Evolutionary conservation across 2,113 vertebrate genomes (phyloP).

Genomic region (Acinonyx jubatus): DNA sequence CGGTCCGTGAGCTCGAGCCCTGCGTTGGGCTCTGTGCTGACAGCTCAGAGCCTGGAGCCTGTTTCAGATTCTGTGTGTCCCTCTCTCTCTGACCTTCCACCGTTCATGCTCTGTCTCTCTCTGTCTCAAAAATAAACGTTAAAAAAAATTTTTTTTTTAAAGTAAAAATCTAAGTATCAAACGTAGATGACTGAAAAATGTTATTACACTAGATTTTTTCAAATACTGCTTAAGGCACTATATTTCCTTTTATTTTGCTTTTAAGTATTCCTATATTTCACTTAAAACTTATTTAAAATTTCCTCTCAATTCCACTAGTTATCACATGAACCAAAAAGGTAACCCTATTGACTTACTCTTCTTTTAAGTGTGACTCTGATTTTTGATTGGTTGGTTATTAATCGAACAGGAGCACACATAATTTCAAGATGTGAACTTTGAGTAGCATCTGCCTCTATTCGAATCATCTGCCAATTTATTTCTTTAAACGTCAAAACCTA

Average conservation of each 20-base stretch:
- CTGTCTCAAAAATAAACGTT: too few species aligned
- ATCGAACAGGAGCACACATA: constrained; percentile 95
- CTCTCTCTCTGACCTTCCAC: too few species aligned
- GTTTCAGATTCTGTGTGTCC: too few species aligned
- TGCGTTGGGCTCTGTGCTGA: too few species aligned
- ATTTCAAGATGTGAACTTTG: constrained; percentile 97
- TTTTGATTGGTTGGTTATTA: constrained; percentile 99
- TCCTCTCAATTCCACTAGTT: not conserved
- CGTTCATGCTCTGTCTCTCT: too few species aligned
- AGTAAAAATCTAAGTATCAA: constrained; percentile 45
- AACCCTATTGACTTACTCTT: constrained; percentile 87
- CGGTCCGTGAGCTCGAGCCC: too few species aligned
- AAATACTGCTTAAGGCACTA: not conserved
- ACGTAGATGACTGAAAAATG: not conserved
- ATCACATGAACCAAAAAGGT: not conserved
- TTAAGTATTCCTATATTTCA: not conserved
- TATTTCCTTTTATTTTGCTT: not conserved
- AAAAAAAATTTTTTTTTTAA: not conserved
- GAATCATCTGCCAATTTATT: constrained; percentile 99
- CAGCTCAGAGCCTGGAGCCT: too few species aligned
- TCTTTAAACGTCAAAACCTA: constrained; percentile 99
- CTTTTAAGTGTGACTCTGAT: constrained; percentile 97
- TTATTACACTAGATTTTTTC: not conserved
- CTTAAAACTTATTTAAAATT: constrained; percentile 28
- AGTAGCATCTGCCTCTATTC: constrained; percentile 98